Base-by-base conservation (phyloP, 2,888 invertebrate genomes). In the Scaptomyza reducta region DNA sequence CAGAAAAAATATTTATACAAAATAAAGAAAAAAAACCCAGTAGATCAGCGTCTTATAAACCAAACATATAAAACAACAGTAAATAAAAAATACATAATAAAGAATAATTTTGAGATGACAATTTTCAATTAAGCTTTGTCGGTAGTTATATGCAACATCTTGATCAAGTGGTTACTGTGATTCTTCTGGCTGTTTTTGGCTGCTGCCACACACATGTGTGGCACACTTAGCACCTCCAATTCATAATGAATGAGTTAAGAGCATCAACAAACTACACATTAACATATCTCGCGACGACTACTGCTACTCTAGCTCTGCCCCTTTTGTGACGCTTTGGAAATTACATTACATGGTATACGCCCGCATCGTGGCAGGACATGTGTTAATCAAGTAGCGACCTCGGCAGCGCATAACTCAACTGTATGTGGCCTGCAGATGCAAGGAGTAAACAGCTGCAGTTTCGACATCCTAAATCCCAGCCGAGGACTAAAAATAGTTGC, bases 191-290 rank as follows among this genome's bases (percentile, higher is more conserved):
- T 14, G 42, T 16, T 33, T 33, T 11, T n/a, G 6, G 10, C 40
- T 61, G 50, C 58, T 35, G 50, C 27, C 40, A 14, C 16, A 42
- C 61, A 64, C 71, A 79, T 87, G 80, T 87, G 80, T 75, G 75
- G 64, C 61, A 60, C 70, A 79, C 69, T 88, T 86, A 80, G 49
- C 88, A 85, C 80, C 83, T 86, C 74, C 79, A 82, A 87, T 82
- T 87, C 86, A 87, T 86, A 88, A 84, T 83, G 84, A 86, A 78
- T 85, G 87, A 88, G 84, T 86, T 85, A 83, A 73, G 77, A 88
- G 87, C 78, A 83, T 78, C 80, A 85, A 85, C 84, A 83, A 83
- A 87, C 85, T 67, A 87, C 73, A 51, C 70, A 87, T 70, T 60
- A 60, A 87, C 82, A 87, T 78, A 78, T 87, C 41, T 66, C 6